These are phyloP conservation scores for Clusia tigrina DNA, from an alignment of 2,888 invertebrate genomes.

Conservation along the genomic window DNA sequence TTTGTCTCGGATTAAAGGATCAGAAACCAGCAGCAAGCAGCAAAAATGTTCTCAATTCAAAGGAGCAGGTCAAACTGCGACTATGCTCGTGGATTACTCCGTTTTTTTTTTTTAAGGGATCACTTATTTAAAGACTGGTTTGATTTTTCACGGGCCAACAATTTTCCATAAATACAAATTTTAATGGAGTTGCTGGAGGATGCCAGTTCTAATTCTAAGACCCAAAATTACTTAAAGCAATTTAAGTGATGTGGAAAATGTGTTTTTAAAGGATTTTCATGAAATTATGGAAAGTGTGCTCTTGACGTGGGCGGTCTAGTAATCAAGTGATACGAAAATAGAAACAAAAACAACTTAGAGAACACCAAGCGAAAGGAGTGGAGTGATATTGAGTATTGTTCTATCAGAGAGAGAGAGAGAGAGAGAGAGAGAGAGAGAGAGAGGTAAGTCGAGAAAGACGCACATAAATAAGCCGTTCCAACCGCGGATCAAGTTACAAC, in stretches of 20 bases:
- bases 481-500: too few species aligned
- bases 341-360: too few species aligned
- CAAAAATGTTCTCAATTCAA: background rate
- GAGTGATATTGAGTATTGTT: too few species aligned
- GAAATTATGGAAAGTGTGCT: background rate
- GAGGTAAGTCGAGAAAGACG: too few species aligned
- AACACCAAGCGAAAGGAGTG: too few species aligned
- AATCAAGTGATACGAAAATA: too few species aligned
- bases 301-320: background rate
- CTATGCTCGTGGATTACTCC: background rate
- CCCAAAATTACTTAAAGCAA: slow-evolving; percentile 1
- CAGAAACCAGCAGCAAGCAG: background rate
- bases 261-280: background rate
- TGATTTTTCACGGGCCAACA: slow-evolving; percentile 5
- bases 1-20: slow-evolving; percentile 3
- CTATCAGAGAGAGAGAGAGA: too few species aligned
- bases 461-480: too few species aligned
- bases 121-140: background rate
- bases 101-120: background rate
- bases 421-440: too few species aligned
- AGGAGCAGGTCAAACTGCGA: background rate
- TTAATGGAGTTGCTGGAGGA: background rate
- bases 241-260: slow-evolving; percentile 1
- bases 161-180: slow-evolving; percentile 2
- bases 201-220: background rate